Percentiles rank a stretch among this genome's conserved stretches.
Evolutionary conservation across 30 jellyfish, hydroid and myxozoan genomes (phyloP).

Genomic region (Hydra vulgaris): DNA sequence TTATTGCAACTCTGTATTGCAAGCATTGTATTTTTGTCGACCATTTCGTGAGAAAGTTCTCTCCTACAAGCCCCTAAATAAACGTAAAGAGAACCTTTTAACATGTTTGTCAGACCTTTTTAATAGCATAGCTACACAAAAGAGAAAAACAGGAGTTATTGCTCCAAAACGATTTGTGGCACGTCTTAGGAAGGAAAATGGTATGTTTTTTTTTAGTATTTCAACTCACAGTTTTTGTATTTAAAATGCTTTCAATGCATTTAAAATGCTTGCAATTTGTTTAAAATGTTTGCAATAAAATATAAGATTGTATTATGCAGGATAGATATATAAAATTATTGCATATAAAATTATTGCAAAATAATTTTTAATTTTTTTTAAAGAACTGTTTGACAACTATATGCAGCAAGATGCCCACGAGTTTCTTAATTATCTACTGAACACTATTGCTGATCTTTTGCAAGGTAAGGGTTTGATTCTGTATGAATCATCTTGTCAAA

Average conservation of each 20-base stretch:
- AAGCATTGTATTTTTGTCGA: constrained; percentile 91
- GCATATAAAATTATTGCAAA: too few relatives aligned
- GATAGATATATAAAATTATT: too few relatives aligned
- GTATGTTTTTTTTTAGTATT: constrained; percentile 41
- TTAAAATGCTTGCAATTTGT: not conserved
- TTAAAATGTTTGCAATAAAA: not conserved
- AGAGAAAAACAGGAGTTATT: constrained; percentile 80
- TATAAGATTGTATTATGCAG: too few relatives aligned
- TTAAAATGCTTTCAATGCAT: not conserved
- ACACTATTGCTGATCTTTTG: constrained; percentile 86
- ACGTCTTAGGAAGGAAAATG: constrained; percentile 91
- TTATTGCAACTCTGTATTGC: constrained; percentile 93
- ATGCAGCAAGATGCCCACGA: constrained; percentile 99
- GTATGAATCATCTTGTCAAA: not conserved
- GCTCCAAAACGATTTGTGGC: constrained; percentile 95
- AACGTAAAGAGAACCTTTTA: constrained; percentile 81
- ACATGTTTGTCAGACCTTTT: constrained; percentile 85
- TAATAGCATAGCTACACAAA: constrained; percentile 86
- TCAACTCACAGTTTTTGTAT: not conserved
- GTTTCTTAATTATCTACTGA: constrained; percentile 69
- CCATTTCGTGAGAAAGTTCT: constrained; percentile 96
- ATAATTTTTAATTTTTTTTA: not conserved
- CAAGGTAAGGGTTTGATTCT: constrained; percentile 42
- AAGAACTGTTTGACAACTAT: constrained; percentile 86
- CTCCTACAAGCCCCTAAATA: constrained; percentile 73